Evolutionary conservation across 2,888 invertebrate genomes (phyloP).

Genomic region (Dilophus febrilis): DNA sequence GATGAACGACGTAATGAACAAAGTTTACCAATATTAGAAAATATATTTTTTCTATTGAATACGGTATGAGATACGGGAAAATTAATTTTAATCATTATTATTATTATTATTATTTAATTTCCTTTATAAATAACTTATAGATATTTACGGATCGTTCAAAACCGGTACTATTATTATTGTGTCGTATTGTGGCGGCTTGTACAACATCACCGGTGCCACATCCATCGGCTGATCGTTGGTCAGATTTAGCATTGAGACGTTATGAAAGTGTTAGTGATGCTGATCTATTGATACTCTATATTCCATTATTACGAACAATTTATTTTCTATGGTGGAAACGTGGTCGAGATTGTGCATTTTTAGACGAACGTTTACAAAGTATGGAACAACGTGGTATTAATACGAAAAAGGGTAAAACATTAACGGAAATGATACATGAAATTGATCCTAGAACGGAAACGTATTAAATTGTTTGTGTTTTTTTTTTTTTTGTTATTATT

Average conservation of each 20-base stretch:
- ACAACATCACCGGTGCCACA: slow-evolving; percentile 35
- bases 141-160: slow-evolving; percentile 50
- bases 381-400: slow-evolving; percentile 49
- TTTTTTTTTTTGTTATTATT: no score
- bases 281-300: slow-evolving; percentile 47
- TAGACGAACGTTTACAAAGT: slow-evolving; percentile 41
- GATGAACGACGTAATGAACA: slow-evolving; percentile 38
- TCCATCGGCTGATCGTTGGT: slow-evolving; percentile 46
- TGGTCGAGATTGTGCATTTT: slow-evolving; percentile 40
- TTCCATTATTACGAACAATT: slow-evolving; percentile 49
- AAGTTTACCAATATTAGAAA: slow-evolving; percentile 47
- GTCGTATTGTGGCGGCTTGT: slow-evolving; percentile 44
- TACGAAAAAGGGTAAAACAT: slow-evolving; percentile 35
- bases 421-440: slow-evolving; percentile 46
- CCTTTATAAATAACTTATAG: no score
- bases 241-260: slow-evolving; percentile 46
- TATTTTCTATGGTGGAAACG: slow-evolving; percentile 48
- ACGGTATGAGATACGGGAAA: slow-evolving; percentile 32
- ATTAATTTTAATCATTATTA: not conserved
- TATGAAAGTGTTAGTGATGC: slow-evolving; percentile 56
- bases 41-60: slow-evolving; percentile 46
- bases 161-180: slow-evolving; percentile 45
- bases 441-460: slow-evolving; percentile 33
- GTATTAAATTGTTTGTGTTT: no score
- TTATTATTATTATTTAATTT: slow-evolving; percentile 20